Evolutionary conservation across 2,797 vertebrate genomes (phyloP).

Genomic region (Xenentodon cancila): DNA sequence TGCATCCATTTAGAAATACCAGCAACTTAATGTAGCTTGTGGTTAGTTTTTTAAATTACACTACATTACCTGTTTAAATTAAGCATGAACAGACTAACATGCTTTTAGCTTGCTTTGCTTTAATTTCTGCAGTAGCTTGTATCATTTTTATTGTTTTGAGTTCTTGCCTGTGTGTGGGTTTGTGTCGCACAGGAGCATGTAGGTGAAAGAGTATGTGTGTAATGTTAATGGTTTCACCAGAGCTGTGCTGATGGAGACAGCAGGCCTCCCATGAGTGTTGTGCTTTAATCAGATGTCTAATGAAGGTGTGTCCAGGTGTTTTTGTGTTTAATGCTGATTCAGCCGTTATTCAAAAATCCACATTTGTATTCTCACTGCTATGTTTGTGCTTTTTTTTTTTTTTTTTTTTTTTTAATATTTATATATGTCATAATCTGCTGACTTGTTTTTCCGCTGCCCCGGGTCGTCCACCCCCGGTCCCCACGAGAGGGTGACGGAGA

Average conservation of each 20-base stretch:
- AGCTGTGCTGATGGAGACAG: constrained; percentile 62
- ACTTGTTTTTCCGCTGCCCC: constrained; percentile 52
- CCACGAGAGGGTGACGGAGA: constrained; percentile 67
- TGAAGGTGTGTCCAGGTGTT: constrained; percentile 66
- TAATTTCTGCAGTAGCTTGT: constrained; percentile 8
- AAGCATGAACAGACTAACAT: constrained; percentile 6
- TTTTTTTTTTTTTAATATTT: constrained; percentile 10
- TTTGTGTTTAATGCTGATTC: constrained; percentile 29
- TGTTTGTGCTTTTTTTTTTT: constrained; percentile 19
- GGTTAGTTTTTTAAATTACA: constrained; percentile 34
- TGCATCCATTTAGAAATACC: constrained; percentile 14
- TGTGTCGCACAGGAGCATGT: constrained; percentile 55
- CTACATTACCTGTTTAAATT: constrained; percentile 41
- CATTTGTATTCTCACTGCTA: constrained; percentile 37
- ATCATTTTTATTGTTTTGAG: constrained; percentile 12
- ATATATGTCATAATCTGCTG: constrained; percentile 28
- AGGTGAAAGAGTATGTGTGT: constrained; percentile 66
- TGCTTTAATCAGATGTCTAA: constrained; percentile 79
- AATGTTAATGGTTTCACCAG: constrained; percentile 81
- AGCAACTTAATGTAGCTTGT: constrained; percentile 24
- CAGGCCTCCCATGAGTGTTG: constrained; percentile 67
- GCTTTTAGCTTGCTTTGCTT: constrained; percentile 1
- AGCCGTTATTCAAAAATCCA: constrained; percentile 41
- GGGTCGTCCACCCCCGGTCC: constrained; percentile 61
- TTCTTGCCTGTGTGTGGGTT: constrained; percentile 23